Percentiles rank a stretch among this genome's conserved stretches.
Conservation (phyloP, 2,888 invertebrate genomes). For the Osedax fenrisi region DNA sequence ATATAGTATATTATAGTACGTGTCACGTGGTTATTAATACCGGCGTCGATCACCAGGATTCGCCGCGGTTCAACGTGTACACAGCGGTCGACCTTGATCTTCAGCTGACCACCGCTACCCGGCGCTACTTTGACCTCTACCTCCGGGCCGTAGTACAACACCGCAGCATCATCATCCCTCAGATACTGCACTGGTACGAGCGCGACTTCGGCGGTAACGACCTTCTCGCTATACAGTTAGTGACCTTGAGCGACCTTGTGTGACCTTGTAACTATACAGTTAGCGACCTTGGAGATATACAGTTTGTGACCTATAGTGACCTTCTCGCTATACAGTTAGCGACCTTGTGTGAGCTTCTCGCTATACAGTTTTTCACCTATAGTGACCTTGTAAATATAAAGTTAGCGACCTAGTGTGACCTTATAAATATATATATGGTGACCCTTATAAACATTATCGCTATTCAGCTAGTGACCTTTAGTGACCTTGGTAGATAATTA, state of each 20-base stretch:
- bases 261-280: too few relatives aligned
- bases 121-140: neutral
- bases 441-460: neutral
- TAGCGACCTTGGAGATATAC: too few relatives aligned
- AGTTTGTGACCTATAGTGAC: neutral
- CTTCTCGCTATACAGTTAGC: neutral
- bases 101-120: neutral
- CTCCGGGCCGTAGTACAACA: neutral
- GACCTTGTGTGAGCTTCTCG: neutral
- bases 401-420: neutral
- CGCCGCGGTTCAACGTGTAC: neutral
- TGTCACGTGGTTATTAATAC: too few relatives aligned
- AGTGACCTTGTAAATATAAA: too few relatives aligned
- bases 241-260: neutral
- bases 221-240: neutral
- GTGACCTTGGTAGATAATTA: neutral
- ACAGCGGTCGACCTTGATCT: neutral
- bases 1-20: too few relatives aligned
- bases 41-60: too few relatives aligned
- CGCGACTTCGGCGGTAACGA: neutral
- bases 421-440: neutral
- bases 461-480: neutral
- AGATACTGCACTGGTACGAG: neutral
- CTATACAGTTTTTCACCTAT: too few relatives aligned
- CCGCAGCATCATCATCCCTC: neutral